phyloP scores from a whole-genome alignment of 1,140 invertebrate genomes.

The Papilio glaucus region DNA sequence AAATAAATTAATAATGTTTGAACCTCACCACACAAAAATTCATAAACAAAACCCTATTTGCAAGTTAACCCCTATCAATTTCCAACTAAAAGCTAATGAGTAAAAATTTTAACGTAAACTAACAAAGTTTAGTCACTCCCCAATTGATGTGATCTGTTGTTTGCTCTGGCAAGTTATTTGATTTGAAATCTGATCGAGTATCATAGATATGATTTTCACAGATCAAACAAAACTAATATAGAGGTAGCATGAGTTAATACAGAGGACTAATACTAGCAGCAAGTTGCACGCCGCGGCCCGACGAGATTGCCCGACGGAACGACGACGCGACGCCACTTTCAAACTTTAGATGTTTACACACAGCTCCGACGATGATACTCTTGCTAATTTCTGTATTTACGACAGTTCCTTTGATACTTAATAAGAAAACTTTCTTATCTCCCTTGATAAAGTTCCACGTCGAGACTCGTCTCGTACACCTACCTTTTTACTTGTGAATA shows the following conservation, averaged over 20 bases:
- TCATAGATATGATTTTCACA: conserved; percentile 36
- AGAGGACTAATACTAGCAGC: conserved; percentile 53
- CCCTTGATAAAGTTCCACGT: conserved; percentile 57
- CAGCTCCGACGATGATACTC: conserved; percentile 67
- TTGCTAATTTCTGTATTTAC: conserved; percentile 78
- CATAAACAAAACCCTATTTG: neutral
- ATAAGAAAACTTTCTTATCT: conserved; percentile 76
- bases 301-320: conserved; percentile 49
- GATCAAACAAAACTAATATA: conserved; percentile 47
- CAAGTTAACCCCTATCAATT: neutral
- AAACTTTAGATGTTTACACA: conserved; percentile 78
- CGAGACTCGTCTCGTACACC: conserved; percentile 49
- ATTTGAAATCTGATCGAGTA: conserved; percentile 28
- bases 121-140: conserved; percentile 17
- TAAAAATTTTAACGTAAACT: conserved; percentile 9
- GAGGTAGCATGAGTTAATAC: conserved; percentile 48
- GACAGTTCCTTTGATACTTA: conserved; percentile 73
- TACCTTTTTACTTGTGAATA: conserved; percentile 29
- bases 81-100: conserved; percentile 12
- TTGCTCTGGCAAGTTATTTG: conserved; percentile 28
- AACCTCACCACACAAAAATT: neutral
- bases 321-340: conserved; percentile 57
- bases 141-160: conserved; percentile 18
- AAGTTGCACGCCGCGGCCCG: conserved; percentile 52
- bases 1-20: too few relatives aligned